Evolutionary conservation across 1,140 invertebrate species (phyloP), one percentile per base, ranked within the genome.

Genomic region (Calosoma granatense): DNA sequence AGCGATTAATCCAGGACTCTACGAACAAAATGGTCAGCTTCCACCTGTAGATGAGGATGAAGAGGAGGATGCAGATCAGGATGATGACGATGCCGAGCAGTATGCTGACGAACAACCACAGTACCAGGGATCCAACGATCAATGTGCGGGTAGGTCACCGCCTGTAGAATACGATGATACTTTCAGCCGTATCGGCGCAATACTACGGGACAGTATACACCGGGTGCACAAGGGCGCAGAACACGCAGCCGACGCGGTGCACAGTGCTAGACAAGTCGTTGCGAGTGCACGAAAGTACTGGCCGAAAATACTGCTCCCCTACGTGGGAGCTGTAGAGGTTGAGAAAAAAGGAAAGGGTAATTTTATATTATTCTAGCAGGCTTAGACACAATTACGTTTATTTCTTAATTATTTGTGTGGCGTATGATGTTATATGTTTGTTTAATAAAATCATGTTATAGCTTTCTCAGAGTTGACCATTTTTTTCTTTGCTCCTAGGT

Each of bases 201-300:
- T 63, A 26, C 30, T 66, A 51, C 55, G 63, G 23, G 56, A 62
- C 11, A 65, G 64, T 47, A 56, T 67, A 6, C 53, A 58, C 47
- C 64, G 64, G 21, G 63, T 63, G 2, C 64, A 67, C 54, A 62
- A 67, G 26, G 60, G 65, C 9, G 55, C 64, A 6, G 43, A 57
- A 15, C 67, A 69, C 56, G 56, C 65, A 1, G 59, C 57, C 15
- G 61, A 67, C 39, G 59, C 63, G 11, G 61, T 60, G n/a, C 66
- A 69, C 41, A 63, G 64, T 53, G 66, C 62, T 20, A 53, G 60
- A 55, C 64, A 61, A 56, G 56, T 59, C 20, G 17, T 65, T 14
- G 20, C 53, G 6, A 62, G 59, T 2, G 55, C 61, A 2, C 52
- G 55, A 60, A 22, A 61, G 3, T n/a, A 59, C n/a, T 53, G 57